Evolutionary conservation across 1,140 invertebrate species (phyloP).

Genomic region (Rhysida immarginata): DNA sequence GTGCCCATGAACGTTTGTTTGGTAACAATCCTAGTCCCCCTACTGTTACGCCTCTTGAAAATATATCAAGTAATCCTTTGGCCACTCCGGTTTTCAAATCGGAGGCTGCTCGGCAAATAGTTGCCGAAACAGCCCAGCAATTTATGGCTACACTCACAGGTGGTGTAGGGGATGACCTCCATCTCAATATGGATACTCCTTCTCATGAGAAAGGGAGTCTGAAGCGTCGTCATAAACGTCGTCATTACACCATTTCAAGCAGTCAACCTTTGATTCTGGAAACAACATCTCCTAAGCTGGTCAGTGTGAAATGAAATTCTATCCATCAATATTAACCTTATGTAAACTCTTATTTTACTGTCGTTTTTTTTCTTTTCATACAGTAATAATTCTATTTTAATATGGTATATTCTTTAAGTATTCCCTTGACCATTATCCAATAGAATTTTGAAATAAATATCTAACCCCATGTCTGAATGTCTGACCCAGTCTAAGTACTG

Average conservation of each 20-base stretch:
- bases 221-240: constrained; percentile 43
- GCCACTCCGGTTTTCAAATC: constrained; percentile 59
- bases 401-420: too few relatives aligned
- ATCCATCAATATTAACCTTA: too few relatives aligned
- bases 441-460: too few relatives aligned
- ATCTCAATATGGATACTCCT: constrained; percentile 11
- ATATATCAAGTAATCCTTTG: constrained; percentile 29
- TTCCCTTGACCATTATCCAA: too few relatives aligned
- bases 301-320: constrained; percentile 13
- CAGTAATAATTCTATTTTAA: too few relatives aligned
- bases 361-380: too few relatives aligned
- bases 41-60: constrained; percentile 24
- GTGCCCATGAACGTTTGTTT: constrained; percentile 31
- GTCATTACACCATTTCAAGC: constrained; percentile 73
- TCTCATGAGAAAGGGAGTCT: constrained; percentile 13
- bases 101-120: constrained; percentile 65
- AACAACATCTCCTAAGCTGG: constrained; percentile 19
- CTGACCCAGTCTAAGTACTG: too few relatives aligned
- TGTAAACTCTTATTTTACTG: too few relatives aligned
- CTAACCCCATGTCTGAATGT: too few relatives aligned
- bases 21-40: constrained; percentile 18
- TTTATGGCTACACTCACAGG: constrained; percentile 12
- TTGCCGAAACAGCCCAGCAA: constrained; percentile 52
- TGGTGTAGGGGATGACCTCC: constrained; percentile 14
- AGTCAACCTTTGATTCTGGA: constrained; percentile 34